A percentile compares a stretch with the other conserved stretches of the same genome.
phyloP scores from a whole-genome alignment of 1,140 invertebrate genomes.

The Caenorhabditis tropicalis region DNA sequence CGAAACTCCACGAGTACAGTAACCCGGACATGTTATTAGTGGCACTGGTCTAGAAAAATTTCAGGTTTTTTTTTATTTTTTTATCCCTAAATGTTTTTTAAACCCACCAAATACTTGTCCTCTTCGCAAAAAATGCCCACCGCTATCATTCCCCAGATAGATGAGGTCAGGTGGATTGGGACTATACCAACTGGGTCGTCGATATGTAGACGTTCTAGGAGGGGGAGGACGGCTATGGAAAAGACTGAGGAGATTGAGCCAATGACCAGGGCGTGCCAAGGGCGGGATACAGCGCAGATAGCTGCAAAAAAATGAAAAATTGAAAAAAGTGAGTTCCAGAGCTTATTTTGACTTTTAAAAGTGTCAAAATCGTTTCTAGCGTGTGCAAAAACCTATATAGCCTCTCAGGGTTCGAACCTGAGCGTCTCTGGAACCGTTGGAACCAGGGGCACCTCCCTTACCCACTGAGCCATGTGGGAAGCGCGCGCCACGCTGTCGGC shows the following conservation, averaged over 20 bases:
- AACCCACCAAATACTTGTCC: conserved; percentile 78
- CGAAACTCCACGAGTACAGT: conserved; percentile 55
- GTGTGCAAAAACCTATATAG: no score
- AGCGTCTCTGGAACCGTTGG: no score
- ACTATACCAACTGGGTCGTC: conserved; percentile 91
- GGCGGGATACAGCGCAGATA: conserved; percentile 84
- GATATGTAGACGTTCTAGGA: conserved; percentile 79
- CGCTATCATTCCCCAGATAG: conserved; percentile 81
- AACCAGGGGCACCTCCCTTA: no score
- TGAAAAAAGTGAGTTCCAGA: background rate
- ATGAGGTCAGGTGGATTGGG: conserved; percentile 81
- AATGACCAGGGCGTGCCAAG: conserved; percentile 85
- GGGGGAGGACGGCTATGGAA: conserved; percentile 78
- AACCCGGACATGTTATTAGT: conserved; percentile 44
- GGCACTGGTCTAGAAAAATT: conserved; percentile 23
- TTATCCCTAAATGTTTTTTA: no score
- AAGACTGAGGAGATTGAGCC: conserved; percentile 82
- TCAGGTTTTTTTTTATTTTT: background rate
- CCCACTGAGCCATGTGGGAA: no score
- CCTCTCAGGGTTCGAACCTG: no score
- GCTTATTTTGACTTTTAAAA: no score
- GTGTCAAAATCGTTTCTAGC: no score
- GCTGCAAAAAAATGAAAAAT: conserved; percentile 74
- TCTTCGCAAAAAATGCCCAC: conserved; percentile 89
- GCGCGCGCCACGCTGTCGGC: no score